A percentile compares a stretch with the other conserved stretches of the same genome.
These are phyloP conservation scores for Crocodylus rhombifer DNA, from an alignment of 2,797 vertebrate species.

Conservation along the genomic window DNA sequence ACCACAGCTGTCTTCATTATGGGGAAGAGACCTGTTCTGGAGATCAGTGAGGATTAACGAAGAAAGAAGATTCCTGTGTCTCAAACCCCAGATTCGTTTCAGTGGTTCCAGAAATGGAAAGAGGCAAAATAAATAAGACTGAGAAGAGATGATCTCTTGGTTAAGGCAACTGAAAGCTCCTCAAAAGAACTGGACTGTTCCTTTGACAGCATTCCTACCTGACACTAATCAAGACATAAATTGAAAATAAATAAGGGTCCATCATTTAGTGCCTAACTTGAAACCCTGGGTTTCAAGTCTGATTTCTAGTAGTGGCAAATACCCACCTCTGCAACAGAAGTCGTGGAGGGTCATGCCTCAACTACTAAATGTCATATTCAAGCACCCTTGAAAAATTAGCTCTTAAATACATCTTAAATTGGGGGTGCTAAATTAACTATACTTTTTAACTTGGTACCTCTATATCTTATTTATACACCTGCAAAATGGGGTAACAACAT, in stretches of 20 bases:
- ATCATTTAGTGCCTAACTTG: background rate
- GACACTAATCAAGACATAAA: too few relatives aligned
- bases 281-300: background rate
- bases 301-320: background rate
- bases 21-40: background rate
- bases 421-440: background rate
- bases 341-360: background rate
- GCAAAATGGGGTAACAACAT: background rate
- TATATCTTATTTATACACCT: background rate
- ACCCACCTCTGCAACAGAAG: background rate
- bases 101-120: too few relatives aligned
- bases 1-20: fast-evolving
- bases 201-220: background rate
- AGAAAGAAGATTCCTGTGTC: fast-evolving
- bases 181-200: fast-evolving
- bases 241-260: background rate
- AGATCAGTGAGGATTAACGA: fast-evolving
- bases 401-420: background rate
- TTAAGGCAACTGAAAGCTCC: fast-evolving
- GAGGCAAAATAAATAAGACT: background rate
- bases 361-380: background rate
- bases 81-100: fast-evolving
- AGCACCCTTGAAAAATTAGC: background rate
- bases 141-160: background rate
- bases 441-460: background rate